Evolutionary conservation across 2,888 invertebrate species (phyloP), one percentile per base, ranked within the genome.

Genomic region (Sarcophaga subvicina): DNA sequence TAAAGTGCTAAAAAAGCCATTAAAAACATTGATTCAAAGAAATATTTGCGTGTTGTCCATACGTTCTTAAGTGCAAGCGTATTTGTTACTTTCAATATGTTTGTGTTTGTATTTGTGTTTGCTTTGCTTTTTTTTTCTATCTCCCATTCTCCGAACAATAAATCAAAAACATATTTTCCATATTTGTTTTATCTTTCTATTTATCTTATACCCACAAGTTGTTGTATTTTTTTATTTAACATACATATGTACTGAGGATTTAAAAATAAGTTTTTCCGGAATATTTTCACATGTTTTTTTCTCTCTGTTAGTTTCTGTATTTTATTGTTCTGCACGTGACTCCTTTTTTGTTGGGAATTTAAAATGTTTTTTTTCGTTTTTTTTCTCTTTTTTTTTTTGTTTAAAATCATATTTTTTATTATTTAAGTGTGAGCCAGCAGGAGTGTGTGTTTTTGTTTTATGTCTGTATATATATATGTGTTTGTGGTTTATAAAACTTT

Each of bases 311-410:
- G 71, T 82, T 77, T 72, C 71, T 77, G 77, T 60, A 77, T 71
- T 83, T 83, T 72, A 83, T 77, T 77, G 82, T 83, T 60, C 72
- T 72, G 77, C 71, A 83, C 82, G 82, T 83, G 77, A 83, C 82
- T 77, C 10, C 37, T 10, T 37, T 37, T 37, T 37, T 37, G 37
- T 37, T 37, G 37, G 37, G 37, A 37, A 37, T 37, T 37, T 37
- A 37, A 37, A 37, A 37, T 10, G 10, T 3, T 37, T 37, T 37
- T 37, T 72, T 62, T 67, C 62, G 72, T n/a, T 1, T 66, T 22
- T 64, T 71, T 47, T 62, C 17, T 47, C 17, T n/a, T 8, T 17
- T 6, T 3, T n/a, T 49, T 75, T 75, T 17, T 47, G 47, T 10
- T 75, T 66, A 22, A 45, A 45, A 64, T 14, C 22, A 11, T 6